Conservation (phyloP, 2,113 vertebrate species). For the Tylochromis polylepis region DNA sequence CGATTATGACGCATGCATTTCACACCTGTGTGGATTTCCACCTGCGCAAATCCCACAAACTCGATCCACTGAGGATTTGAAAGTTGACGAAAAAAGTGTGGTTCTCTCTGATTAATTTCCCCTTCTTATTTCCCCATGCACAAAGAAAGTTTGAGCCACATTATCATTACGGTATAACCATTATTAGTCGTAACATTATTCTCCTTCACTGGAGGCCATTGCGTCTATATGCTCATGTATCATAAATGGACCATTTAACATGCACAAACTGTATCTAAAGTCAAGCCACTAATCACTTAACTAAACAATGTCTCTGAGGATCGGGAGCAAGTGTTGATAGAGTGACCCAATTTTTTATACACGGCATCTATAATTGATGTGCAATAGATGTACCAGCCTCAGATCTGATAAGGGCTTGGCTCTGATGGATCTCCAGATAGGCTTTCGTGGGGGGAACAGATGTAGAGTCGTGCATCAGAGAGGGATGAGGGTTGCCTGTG, state of each 20-base stretch:
- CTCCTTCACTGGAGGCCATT: background rate
- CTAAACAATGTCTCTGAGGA: constrained; percentile 53
- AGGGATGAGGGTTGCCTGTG: constrained; percentile 61
- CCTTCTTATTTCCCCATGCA: background rate
- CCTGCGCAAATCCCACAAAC: background rate
- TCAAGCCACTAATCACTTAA: constrained; percentile 45
- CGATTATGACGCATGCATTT: constrained; percentile 15
- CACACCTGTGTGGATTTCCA: constrained; percentile 13
- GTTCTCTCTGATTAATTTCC: background rate
- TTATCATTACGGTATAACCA: constrained; percentile 3
- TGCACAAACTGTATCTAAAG: constrained; percentile 34
- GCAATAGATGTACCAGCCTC: constrained; percentile 36
- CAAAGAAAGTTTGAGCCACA: constrained; percentile 7
- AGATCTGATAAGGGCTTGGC: constrained; percentile 59
- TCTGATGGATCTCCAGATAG: constrained; percentile 63
- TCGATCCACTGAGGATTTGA: background rate
- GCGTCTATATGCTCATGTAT: constrained; percentile 4
- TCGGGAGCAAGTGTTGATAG: constrained; percentile 27
- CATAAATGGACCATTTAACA: constrained; percentile 48
- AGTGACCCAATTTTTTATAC: constrained; percentile 51
- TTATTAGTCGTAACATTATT: constrained; percentile 3
- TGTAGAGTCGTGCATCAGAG: constrained; percentile 62
- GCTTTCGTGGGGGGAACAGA: constrained; percentile 60
- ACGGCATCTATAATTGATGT: constrained; percentile 64
- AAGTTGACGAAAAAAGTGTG: background rate